These are phyloP conservation scores for Diarsia mendica DNA, from an alignment of 2,888 invertebrate species.

Conservation along the genomic window DNA sequence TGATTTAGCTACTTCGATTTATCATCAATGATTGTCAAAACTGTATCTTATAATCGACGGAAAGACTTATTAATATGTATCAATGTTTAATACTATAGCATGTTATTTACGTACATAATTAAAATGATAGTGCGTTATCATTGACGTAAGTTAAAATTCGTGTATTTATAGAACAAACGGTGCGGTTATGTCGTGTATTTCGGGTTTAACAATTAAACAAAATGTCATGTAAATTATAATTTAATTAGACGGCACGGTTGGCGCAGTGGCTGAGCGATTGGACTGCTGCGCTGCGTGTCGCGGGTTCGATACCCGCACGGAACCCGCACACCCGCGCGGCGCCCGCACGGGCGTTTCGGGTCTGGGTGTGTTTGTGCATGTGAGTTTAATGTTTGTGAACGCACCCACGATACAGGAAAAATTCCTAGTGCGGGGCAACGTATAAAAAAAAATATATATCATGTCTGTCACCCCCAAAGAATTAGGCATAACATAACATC, in stretches of 20 bases:
- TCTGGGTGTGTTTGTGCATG: too few relatives aligned
- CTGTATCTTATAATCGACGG: neutral
- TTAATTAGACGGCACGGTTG: too few relatives aligned
- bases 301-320: too few relatives aligned
- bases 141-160: slow-evolving; percentile 1
- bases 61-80: neutral
- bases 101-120: slow-evolving; percentile 11
- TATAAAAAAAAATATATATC: too few relatives aligned
- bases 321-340: too few relatives aligned
- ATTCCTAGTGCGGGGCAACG: too few relatives aligned
- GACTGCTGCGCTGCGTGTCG: too few relatives aligned
- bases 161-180: slow-evolving; percentile 13
- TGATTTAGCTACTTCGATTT: neutral
- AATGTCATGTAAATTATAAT: too few relatives aligned
- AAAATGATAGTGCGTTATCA: slow-evolving; percentile 15
- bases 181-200: slow-evolving; percentile 7
- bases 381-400: too few relatives aligned
- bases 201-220: neutral
- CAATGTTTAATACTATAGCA: neutral
- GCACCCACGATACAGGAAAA: too few relatives aligned
- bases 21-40: neutral
- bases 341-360: too few relatives aligned
- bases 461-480: neutral
- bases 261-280: too few relatives aligned
- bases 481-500: neutral